Conservation (phyloP, 2,797 vertebrate species). For the Graptemys geographica region DNA sequence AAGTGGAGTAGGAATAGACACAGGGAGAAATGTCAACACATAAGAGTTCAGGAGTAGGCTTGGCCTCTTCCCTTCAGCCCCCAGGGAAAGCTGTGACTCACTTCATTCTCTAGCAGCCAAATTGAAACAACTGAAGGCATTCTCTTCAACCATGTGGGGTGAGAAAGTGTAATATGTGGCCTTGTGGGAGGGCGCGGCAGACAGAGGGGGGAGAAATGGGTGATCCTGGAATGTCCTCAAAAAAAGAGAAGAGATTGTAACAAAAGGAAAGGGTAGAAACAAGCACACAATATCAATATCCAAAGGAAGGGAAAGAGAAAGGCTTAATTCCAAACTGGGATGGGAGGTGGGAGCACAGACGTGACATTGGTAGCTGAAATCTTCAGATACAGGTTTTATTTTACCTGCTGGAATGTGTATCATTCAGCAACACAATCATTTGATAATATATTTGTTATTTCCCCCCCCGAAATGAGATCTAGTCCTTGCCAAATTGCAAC, state of each 20-base stretch:
- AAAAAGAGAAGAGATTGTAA: neutral
- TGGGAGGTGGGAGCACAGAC: neutral
- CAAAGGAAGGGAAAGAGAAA: neutral
- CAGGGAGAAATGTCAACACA: neutral
- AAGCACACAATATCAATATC: neutral
- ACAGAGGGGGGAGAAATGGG: neutral
- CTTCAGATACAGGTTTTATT: conserved; percentile 7
- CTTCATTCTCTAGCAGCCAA: conserved; percentile 2
- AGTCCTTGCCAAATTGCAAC: neutral
- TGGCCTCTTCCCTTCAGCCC: neutral
- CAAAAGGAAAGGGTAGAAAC: conserved; percentile 26
- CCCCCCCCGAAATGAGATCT: neutral
- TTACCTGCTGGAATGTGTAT: conserved; percentile 46
- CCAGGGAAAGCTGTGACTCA: conserved; percentile 5
- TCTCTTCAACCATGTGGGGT: neutral
- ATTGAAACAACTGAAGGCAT: neutral
- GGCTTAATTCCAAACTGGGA: neutral
- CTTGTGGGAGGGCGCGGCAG: neutral
- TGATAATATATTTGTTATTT: neutral
- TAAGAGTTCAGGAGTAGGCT: neutral
- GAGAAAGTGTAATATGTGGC: neutral
- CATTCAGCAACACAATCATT: conserved; percentile 46
- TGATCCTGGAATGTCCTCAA: neutral
- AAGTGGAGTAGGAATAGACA: neutral
- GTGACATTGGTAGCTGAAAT: conserved; percentile 46